Evolutionary conservation across 2,888 invertebrate species (phyloP).

Genomic region (Molanna angustata): DNA sequence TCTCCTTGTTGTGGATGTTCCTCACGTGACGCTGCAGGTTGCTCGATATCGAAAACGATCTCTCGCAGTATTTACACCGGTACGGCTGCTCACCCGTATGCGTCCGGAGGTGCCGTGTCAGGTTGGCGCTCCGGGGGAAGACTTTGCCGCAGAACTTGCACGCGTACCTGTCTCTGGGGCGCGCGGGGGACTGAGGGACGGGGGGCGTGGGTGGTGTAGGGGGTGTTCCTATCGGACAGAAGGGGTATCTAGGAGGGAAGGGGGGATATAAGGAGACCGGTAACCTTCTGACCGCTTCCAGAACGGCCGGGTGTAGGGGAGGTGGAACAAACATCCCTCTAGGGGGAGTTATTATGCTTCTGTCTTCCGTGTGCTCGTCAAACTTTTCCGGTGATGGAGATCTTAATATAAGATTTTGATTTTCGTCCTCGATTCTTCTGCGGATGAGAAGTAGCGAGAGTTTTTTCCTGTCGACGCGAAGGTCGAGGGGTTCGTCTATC

Average conservation of each 20-base stretch:
- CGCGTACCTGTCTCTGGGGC: conserved; percentile 84
- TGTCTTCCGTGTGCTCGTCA: conserved; percentile 40
- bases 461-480: conserved; percentile 84
- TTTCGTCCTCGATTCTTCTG: conserved; percentile 74
- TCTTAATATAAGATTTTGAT: conserved; percentile 73
- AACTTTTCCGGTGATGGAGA: conserved; percentile 52
- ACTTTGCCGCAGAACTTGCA: conserved; percentile 98
- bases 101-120: conserved; percentile 94
- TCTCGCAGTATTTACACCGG: conserved; percentile 97
- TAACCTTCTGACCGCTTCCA: conserved; percentile 50
- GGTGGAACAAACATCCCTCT: conserved; percentile 53
- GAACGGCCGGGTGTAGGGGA: conserved; percentile 56
- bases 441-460: conserved; percentile 45
- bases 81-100: conserved; percentile 98
- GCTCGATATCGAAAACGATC: conserved; percentile 98
- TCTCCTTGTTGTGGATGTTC: conserved; percentile 98
- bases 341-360: conserved; percentile 37
- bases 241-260: conserved; percentile 49
- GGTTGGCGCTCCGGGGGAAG: conserved; percentile 95
- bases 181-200: conserved; percentile 46
- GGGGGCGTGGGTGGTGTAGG: conserved; percentile 49
- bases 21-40: conserved; percentile 97
- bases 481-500: conserved; percentile 82
- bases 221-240: conserved; percentile 51
- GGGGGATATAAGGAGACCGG: conserved; percentile 51